Evolutionary conservation across 2,797 vertebrate genomes (phyloP).

Genomic region (Paguma larvata): DNA sequence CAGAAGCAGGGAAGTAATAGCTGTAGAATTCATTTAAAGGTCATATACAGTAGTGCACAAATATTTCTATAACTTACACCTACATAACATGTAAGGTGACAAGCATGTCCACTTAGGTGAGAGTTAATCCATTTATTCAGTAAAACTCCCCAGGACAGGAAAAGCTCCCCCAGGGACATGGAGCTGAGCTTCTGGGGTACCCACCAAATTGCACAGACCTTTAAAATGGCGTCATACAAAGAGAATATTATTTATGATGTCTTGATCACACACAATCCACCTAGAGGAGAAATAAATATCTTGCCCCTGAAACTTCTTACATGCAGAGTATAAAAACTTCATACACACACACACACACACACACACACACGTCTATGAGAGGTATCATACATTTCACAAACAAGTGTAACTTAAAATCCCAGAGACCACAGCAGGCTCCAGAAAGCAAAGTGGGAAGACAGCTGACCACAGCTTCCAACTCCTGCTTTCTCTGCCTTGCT

Average conservation of each 20-base stretch:
- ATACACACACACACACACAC: background rate
- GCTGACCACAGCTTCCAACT: background rate
- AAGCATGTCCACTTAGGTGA: background rate
- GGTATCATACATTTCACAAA: background rate
- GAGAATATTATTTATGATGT: background rate
- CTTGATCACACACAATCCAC: background rate
- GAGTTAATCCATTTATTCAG: background rate
- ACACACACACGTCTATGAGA: no score
- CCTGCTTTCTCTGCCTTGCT: background rate
- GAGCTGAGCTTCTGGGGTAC: background rate
- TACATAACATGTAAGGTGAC: background rate
- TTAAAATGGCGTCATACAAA: background rate
- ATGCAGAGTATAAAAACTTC: background rate
- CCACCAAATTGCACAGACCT: background rate
- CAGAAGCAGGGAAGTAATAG: background rate
- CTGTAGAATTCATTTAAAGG: background rate
- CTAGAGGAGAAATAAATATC: background rate
- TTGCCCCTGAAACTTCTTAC: background rate
- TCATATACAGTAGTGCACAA: background rate
- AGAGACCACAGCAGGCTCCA: background rate
- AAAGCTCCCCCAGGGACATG: background rate
- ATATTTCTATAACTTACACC: background rate
- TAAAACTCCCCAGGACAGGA: background rate
- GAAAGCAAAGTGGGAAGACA: slow-evolving; percentile 8
- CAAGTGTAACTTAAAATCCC: background rate